phyloP scores from a whole-genome alignment of 2,113 vertebrate species.

The Sclerurus mexicanus region DNA sequence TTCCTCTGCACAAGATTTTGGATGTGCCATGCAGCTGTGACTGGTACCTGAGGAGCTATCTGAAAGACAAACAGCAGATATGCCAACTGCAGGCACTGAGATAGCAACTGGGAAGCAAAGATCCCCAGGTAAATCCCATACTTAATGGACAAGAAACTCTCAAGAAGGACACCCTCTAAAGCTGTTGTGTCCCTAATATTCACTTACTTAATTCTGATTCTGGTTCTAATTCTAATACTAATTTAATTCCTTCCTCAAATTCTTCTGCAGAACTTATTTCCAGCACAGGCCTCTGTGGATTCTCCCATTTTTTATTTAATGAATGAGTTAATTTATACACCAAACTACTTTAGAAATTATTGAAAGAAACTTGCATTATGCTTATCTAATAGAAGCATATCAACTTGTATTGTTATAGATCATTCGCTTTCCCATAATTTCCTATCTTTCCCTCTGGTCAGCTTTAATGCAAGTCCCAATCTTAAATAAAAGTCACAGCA shows the following conservation, averaged over 20 bases:
- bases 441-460: constrained; percentile 32
- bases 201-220: background rate
- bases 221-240: background rate
- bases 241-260: constrained; percentile 31
- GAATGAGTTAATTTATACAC: constrained; percentile 39
- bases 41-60: background rate
- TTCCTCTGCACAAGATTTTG: background rate
- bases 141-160: background rate
- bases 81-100: background rate
- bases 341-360: constrained; percentile 36
- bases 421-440: constrained; percentile 9
- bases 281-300: background rate
- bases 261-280: constrained; percentile 7
- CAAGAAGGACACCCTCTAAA: background rate
- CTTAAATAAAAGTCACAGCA: constrained; percentile 9
- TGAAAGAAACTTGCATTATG: constrained; percentile 35
- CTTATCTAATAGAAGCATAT: constrained; percentile 33
- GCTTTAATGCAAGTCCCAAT: background rate
- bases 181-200: background rate
- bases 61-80: background rate
- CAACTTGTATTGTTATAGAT: constrained; percentile 30
- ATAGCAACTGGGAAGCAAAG: background rate
- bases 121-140: background rate
- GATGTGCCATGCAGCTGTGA: rapidly evolving
- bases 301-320: constrained; percentile 8